Evolutionary conservation across 2,888 invertebrate species (phyloP), one percentile per base, ranked within the genome.

Genomic region (Cheilosia scutellata): DNA sequence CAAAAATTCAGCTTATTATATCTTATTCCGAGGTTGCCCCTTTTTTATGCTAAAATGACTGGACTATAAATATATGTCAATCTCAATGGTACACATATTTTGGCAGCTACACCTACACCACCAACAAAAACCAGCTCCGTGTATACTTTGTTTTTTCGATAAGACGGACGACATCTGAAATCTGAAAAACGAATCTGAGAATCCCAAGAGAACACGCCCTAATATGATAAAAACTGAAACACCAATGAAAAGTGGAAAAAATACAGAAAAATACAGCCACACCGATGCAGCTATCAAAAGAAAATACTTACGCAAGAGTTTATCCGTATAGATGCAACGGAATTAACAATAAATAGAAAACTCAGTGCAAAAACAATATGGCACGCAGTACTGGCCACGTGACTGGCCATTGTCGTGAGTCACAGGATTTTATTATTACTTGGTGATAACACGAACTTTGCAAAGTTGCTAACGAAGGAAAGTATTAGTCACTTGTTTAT

Each of bases 291-390:
- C n/a, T 47, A 37, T 4, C 58, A 25, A 44, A 55, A 6, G 25
- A 57, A 49, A 57, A 42, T 62, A 79, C 60, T 84, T 84, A 84
- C 84, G 79, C 62, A 68, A 27, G 13, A 40, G 20, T 84, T 60
- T 20, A 20, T 20, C 20, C 2, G 1, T 60, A 29, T 5, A 9
- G 42, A 66, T 49, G 47, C 65, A 71, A 49, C 60, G 55, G 66
- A 79, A 57, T 60, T 42, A 27, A 75, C 47, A 44, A 60, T 37
- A 25, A 65, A 55, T 37, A 66, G n/a, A 33, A 75, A 60, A 71
- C 71, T 25, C 6, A 76, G 4, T 1, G 9, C 9, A 9, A 79
- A 27, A n/a, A 84, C 7, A 25, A 60, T 31, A 16, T 70, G 66
- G 47, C 55, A 70, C 27, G 49, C 33, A 27, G 13, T 62, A 33